Percentiles rank a stretch among this genome's conserved stretches.
Conservation (phyloP, 2,888 invertebrate species). For the Gastrophysa polygoni region DNA sequence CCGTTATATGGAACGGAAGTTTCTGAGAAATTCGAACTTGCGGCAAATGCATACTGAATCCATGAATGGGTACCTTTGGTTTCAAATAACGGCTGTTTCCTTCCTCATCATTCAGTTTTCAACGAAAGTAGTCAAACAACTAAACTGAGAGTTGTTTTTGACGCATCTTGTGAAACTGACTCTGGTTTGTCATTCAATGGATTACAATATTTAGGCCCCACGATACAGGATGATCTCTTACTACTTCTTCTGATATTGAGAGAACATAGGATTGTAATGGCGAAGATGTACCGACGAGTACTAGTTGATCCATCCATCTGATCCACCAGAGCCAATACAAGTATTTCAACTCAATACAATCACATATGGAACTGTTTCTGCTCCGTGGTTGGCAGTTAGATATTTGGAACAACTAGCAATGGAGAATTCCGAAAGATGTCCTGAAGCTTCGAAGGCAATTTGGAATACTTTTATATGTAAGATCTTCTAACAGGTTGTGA, state of each 20-base stretch:
- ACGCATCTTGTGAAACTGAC: no score
- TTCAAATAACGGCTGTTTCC: neutral
- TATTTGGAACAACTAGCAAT: neutral
- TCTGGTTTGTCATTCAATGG: conserved; percentile 30
- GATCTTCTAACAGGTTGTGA: neutral
- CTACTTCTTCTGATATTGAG: no score
- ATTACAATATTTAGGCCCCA: conserved; percentile 20
- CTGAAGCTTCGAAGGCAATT: neutral
- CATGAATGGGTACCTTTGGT: conserved; percentile 24
- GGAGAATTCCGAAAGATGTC: neutral
- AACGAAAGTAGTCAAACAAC: no score
- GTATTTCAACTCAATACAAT: conserved; percentile 28
- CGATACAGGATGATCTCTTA: conserved; percentile 27
- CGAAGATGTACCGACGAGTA: conserved; percentile 39
- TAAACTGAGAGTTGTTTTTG: no score
- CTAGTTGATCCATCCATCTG: conserved; percentile 16
- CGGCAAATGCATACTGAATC: conserved; percentile 14
- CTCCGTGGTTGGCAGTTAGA: conserved; percentile 25
- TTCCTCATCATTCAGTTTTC: conserved; percentile 25
- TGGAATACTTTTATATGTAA: neutral
- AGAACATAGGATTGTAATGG: conserved; percentile 32
- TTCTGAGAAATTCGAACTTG: neutral
- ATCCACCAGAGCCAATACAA: conserved; percentile 13
- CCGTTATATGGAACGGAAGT: neutral
- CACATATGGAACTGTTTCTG: conserved; percentile 29